These are phyloP conservation scores for Gobius niger DNA, from an alignment of 2,113 vertebrate genomes.

Conservation along the genomic window DNA sequence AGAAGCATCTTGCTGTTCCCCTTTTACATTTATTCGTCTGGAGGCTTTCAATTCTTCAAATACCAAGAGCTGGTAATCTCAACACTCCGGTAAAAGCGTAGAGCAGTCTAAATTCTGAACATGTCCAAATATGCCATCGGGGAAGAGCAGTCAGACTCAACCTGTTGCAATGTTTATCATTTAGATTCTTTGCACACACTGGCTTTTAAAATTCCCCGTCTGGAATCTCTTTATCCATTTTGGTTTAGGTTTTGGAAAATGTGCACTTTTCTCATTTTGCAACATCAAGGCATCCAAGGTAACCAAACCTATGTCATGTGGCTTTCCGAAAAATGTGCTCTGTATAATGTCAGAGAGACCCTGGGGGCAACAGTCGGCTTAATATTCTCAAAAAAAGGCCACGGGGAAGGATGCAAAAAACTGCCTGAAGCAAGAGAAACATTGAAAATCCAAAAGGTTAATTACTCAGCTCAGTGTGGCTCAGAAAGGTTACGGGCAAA, in stretches of 20 bases:
- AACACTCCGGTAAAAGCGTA: background rate
- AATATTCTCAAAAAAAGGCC: slow-evolving; percentile 38
- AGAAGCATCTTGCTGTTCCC: slow-evolving; percentile 20
- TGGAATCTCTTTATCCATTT: background rate
- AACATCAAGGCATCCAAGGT: slow-evolving; percentile 13
- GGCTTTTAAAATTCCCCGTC: background rate
- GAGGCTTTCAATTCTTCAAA: slow-evolving; percentile 39
- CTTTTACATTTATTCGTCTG: slow-evolving; percentile 12
- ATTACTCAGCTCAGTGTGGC: background rate
- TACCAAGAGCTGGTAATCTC: slow-evolving; percentile 14
- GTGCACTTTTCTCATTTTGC: slow-evolving; percentile 19
- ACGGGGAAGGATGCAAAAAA: background rate
- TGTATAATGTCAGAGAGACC: slow-evolving; percentile 30
- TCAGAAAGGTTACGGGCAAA: background rate
- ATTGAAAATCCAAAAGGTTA: background rate
- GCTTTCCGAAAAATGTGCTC: slow-evolving; percentile 41
- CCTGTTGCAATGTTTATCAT: background rate
- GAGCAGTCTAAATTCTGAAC: slow-evolving; percentile 10
- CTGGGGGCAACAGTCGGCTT: slow-evolving; percentile 53
- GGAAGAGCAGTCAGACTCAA: background rate
- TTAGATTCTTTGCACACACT: background rate
- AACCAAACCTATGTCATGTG: slow-evolving; percentile 24
- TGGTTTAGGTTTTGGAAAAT: background rate
- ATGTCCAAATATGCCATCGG: background rate
- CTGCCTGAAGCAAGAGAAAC: background rate